These are phyloP conservation scores for Thalpophila matura DNA, from an alignment of 2,888 invertebrate genomes.

Conservation along the genomic window DNA sequence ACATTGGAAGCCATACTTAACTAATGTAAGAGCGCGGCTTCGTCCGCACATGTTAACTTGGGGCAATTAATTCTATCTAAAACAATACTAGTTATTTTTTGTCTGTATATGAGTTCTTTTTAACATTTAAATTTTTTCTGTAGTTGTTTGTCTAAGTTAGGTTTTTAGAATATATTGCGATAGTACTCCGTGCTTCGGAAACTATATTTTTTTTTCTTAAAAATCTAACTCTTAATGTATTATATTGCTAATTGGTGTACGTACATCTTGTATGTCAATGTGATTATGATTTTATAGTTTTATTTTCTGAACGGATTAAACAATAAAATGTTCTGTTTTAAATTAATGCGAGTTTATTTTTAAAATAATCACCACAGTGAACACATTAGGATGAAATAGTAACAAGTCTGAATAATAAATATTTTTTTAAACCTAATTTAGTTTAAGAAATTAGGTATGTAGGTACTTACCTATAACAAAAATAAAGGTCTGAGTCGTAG, in stretches of 20 bases:
- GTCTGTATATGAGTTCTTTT: slow-evolving; percentile 90
- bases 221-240: slow-evolving; percentile 86
- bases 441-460: too few species aligned
- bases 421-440: too few species aligned
- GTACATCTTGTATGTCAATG: slow-evolving; percentile 90
- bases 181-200: slow-evolving; percentile 81
- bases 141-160: slow-evolving; percentile 88
- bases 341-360: slow-evolving; percentile 83
- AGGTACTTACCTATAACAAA: too few species aligned
- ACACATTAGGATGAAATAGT: not conserved
- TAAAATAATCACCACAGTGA: slow-evolving; percentile 10
- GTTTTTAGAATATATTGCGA: slow-evolving; percentile 78
- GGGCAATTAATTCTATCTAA: slow-evolving; percentile 77
- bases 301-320: slow-evolving; percentile 90
- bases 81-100: slow-evolving; percentile 85
- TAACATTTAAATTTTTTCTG: slow-evolving; percentile 76
- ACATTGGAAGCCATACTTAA: slow-evolving; percentile 72
- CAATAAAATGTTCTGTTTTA: slow-evolving; percentile 91
- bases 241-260: slow-evolving; percentile 89
- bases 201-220: slow-evolving; percentile 69
- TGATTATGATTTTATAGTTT: slow-evolving; percentile 85
- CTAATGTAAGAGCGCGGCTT: slow-evolving; percentile 73
- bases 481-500: too few species aligned
- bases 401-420: not conserved
- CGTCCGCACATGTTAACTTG: slow-evolving; percentile 72